Evolutionary conservation across 2,888 invertebrate genomes (phyloP).

Genomic region (Keiferia lycopersicella): DNA sequence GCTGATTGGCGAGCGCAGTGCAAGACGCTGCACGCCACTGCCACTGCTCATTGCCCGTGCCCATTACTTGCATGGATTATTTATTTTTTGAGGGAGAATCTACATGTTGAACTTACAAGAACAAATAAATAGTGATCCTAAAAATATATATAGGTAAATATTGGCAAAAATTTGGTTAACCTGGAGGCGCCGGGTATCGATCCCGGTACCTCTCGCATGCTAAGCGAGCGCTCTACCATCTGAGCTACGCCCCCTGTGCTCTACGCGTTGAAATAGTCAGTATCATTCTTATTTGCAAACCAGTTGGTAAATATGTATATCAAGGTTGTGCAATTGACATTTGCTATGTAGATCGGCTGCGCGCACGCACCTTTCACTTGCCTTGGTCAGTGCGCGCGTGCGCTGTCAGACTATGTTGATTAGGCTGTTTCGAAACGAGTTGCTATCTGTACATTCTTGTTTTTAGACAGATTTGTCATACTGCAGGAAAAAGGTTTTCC

Average conservation of each 20-base stretch:
- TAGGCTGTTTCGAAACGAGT: background rate
- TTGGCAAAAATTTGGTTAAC: background rate
- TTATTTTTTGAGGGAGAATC: too few species aligned
- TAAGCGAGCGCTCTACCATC: constrained; percentile 77
- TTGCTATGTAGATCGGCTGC: constrained; percentile 17
- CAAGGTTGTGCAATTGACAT: constrained; percentile 24
- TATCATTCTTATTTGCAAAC: background rate
- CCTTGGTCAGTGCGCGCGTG: constrained; percentile 3
- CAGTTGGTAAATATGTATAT: background rate
- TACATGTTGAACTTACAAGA: too few species aligned
- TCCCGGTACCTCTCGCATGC: constrained; percentile 81
- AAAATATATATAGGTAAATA: background rate
- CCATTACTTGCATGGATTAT: too few species aligned
- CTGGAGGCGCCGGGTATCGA: constrained; percentile 79
- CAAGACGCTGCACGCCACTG: too few species aligned
- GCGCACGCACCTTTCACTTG: constrained; percentile 23
- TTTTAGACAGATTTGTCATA: too few species aligned
- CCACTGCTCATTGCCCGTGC: too few species aligned
- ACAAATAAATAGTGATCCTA: background rate
- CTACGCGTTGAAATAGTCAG: background rate
- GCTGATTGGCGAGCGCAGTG: too few species aligned
- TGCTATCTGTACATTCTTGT: too few species aligned
- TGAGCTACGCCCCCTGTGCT: constrained; percentile 67
- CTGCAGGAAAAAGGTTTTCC: too few species aligned
- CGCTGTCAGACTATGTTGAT: background rate